Percentiles rank a stretch among this genome's conserved stretches.
Evolutionary conservation across 2,888 invertebrate genomes (phyloP).

Genomic region (Zygogramma bicolorata): DNA sequence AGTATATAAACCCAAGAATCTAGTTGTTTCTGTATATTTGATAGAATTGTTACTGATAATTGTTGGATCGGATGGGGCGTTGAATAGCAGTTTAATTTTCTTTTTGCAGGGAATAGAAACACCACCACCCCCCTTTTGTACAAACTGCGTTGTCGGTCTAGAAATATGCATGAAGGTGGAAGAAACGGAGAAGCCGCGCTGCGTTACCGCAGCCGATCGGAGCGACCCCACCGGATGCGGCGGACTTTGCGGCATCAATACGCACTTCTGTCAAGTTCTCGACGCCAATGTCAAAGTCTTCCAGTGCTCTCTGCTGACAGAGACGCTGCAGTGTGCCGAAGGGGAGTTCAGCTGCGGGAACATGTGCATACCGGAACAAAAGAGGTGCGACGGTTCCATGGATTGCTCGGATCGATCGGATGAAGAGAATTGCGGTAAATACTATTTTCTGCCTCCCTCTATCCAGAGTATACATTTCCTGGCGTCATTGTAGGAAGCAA

Average conservation of each 20-base stretch:
- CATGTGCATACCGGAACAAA: conserved; percentile 74
- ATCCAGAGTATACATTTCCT: no score
- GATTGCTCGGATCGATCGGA: conserved; percentile 83
- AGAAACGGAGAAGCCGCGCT: conserved; percentile 57
- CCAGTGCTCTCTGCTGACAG: conserved; percentile 71
- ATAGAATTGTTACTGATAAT: no score
- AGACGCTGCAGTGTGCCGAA: conserved; percentile 72
- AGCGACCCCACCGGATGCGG: conserved; percentile 72
- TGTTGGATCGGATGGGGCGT: no score
- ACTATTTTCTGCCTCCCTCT: no score
- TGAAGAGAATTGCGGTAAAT: conserved; percentile 78
- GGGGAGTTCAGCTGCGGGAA: conserved; percentile 81
- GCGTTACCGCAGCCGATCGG: conserved; percentile 54
- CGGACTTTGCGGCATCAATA: conserved; percentile 74
- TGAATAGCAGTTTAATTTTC: no score
- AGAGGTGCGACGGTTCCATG: conserved; percentile 79
- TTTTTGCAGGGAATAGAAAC: neutral
- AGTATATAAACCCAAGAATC: no score
- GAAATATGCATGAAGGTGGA: conserved; percentile 60
- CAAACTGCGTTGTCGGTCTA: conserved; percentile 46
- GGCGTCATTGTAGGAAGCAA: no score
- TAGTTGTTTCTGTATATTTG: no score
- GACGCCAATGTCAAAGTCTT: conserved; percentile 69
- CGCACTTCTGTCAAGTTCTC: conserved; percentile 74
- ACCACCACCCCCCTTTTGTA: conserved; percentile 43